A percentile compares a stretch with the other conserved stretches of the same genome.
Evolutionary conservation across 2,797 vertebrate genomes (phyloP).

Genomic region (Pipistrellus nathusii): DNA sequence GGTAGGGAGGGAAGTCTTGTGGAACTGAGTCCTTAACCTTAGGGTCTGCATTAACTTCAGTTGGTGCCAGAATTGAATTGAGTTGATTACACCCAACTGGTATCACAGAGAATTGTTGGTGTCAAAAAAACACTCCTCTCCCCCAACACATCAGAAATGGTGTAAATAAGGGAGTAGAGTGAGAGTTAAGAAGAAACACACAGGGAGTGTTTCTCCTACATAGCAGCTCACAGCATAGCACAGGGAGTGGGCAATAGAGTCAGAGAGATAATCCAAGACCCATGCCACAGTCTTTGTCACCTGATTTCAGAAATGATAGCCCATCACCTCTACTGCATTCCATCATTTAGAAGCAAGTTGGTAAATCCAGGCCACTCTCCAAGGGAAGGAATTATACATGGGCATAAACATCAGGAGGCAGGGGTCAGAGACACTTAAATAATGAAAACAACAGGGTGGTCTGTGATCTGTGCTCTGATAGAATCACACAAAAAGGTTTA

Average conservation of each 20-base stretch:
- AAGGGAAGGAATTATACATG: not conserved
- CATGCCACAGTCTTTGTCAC: not conserved
- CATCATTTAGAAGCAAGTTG: not conserved
- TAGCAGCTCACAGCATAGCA: not conserved
- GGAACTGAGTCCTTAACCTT: not conserved
- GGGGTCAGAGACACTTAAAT: not conserved
- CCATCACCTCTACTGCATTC: not conserved
- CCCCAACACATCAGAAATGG: not conserved
- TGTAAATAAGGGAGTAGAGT: not conserved
- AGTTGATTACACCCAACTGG: not conserved
- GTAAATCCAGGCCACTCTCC: not conserved
- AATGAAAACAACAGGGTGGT: not conserved
- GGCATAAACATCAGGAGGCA: not conserved
- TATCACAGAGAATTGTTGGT: not conserved
- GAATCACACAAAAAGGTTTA: not conserved
- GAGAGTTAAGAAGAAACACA: not conserved
- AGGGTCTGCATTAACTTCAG: not conserved
- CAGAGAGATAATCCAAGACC: not conserved
- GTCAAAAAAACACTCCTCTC: not conserved
- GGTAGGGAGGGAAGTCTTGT: not conserved
- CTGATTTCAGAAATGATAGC: not conserved
- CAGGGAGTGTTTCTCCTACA: not conserved
- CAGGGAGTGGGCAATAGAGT: not conserved
- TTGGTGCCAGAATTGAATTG: not conserved
- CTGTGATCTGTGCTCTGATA: not conserved